Conservation (phyloP, 2,888 invertebrate species). For the Drosophila setosimentum region DNA sequence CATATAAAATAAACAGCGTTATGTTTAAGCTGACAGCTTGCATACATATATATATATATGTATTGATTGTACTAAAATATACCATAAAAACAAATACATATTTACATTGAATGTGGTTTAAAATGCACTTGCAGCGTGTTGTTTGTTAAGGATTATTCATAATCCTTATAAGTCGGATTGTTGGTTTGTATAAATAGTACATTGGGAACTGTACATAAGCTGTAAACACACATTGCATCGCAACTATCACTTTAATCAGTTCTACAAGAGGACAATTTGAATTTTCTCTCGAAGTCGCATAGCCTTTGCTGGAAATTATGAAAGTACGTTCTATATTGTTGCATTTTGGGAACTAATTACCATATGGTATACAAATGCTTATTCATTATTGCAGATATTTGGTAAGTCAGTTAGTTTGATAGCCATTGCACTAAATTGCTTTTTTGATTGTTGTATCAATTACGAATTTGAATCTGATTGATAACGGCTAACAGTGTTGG, state of each 20-base stretch:
- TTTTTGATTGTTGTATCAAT: no score
- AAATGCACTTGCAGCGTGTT: conserved; percentile 43
- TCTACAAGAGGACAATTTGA: neutral
- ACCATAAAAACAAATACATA: conserved; percentile 78
- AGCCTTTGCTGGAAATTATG: neutral
- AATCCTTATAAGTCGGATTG: neutral
- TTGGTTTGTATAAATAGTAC: neutral
- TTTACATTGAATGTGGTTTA: conserved; percentile 81
- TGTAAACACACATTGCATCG: neutral
- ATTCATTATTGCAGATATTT: neutral
- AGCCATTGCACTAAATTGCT: neutral
- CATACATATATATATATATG: conserved; percentile 36
- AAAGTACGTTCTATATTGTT: neutral
- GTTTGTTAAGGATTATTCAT: conserved; percentile 21
- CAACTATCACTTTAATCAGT: neutral
- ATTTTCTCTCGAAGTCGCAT: neutral
- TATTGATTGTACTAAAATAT: conserved; percentile 55
- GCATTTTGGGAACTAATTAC: neutral
- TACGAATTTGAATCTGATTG: neutral
- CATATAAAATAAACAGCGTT: conserved; percentile 63
- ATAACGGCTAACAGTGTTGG: conserved; percentile 1
- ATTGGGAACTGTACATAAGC: neutral
- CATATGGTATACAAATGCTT: neutral
- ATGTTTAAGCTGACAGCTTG: conserved; percentile 71
- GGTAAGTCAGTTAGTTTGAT: neutral